phyloP scores from a whole-genome alignment of 2,113 vertebrate species.

The Rhinolophus ferrumequinum region DNA sequence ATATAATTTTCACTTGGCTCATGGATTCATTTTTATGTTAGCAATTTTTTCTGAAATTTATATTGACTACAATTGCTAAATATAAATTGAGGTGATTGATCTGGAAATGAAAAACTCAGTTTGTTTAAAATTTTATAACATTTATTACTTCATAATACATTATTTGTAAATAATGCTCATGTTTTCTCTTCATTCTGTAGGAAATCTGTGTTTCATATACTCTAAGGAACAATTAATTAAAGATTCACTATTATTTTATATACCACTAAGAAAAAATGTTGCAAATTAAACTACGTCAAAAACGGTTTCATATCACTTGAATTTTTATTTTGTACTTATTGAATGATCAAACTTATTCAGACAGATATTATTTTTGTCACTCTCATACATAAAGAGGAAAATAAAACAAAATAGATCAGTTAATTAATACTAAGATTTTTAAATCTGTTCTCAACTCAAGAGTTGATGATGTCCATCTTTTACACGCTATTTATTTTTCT shows the following conservation, averaged over 20 bases:
- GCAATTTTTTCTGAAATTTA: slow-evolving; percentile 60
- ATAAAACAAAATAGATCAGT: slow-evolving; percentile 8
- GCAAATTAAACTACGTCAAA: not conserved
- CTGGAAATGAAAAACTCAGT: slow-evolving; percentile 6
- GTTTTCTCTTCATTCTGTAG: slow-evolving; percentile 15
- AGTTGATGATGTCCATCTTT: not conserved
- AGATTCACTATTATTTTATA: slow-evolving; percentile 30
- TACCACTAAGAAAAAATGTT: not conserved
- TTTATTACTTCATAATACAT: not conserved
- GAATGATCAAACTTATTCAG: slow-evolving; percentile 24
- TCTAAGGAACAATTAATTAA: slow-evolving; percentile 23
- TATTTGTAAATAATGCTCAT: not conserved
- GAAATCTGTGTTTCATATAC: not conserved
- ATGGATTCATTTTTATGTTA: slow-evolving; percentile 54
- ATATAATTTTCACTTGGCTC: slow-evolving; percentile 7
- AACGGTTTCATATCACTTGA: not conserved
- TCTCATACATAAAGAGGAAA: not conserved
- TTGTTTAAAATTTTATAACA: slow-evolving; percentile 22
- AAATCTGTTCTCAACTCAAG: not conserved
- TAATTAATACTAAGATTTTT: not conserved
- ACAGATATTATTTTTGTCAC: slow-evolving; percentile 8
- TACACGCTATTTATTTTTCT: not conserved
- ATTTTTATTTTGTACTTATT: slow-evolving; percentile 46
- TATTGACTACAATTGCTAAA: slow-evolving; percentile 43
- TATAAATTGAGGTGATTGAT: slow-evolving; percentile 38